Percentiles rank a stretch among this genome's conserved stretches.
These are phyloP conservation scores for Brachionus asplanchnoidis DNA, from an alignment of 1,140 invertebrate species.

Conservation along the genomic window DNA sequence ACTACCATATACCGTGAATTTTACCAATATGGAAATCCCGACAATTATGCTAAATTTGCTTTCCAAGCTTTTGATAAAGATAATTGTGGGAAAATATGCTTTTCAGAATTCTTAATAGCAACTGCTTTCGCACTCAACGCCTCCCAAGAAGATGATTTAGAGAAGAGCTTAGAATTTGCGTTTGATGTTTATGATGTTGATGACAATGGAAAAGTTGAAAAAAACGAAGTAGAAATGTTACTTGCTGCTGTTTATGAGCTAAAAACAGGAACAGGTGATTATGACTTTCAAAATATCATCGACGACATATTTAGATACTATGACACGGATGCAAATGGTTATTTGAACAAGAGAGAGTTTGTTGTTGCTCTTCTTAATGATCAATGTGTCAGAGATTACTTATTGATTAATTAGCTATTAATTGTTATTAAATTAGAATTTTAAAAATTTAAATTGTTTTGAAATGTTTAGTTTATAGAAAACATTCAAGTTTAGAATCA, in stretches of 20 bases:
- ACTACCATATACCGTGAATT: conserved; percentile 8
- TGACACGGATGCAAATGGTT: conserved; percentile 2
- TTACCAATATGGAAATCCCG: background rate
- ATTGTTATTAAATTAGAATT: background rate
- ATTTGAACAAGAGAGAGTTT: conserved; percentile 11
- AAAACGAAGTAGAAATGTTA: conserved; percentile 7
- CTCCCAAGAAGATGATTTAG: background rate
- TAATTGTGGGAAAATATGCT: conserved; percentile 37
- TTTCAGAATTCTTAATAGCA: conserved; percentile 36
- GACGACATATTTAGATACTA: conserved; percentile 24
- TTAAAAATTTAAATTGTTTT: background rate
- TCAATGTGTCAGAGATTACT: background rate
- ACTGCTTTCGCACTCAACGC: background rate
- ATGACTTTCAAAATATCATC: background rate
- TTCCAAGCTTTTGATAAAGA: conserved; percentile 34
- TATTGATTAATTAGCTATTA: background rate
- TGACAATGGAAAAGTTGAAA: conserved; percentile 14
- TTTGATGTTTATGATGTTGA: conserved; percentile 41
- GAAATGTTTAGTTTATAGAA: too few species aligned
- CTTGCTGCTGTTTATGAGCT: conserved; percentile 32
- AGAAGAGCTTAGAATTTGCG: conserved; percentile 36
- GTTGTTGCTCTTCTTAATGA: background rate
- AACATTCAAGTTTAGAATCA: too few species aligned
- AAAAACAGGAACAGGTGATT: background rate
- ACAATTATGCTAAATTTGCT: conserved; percentile 1